Base-by-base conservation (phyloP, 1,140 invertebrate species). In the Phenacoccus solenopsis region DNA sequence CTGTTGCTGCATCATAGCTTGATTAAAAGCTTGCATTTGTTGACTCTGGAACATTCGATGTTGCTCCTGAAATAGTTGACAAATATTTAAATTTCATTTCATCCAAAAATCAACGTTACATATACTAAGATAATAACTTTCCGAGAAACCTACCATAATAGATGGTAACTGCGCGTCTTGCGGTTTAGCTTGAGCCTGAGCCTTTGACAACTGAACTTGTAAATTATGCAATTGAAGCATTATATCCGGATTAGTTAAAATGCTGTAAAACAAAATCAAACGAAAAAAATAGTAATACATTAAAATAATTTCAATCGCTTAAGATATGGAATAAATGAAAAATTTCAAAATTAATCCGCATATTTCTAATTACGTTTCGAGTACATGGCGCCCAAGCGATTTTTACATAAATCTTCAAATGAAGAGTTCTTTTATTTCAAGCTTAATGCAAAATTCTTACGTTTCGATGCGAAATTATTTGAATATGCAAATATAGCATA, bases 211-310 rank as follows among this genome's bases (percentile, higher is more conserved):
- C 32, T 75, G 80, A 74, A 85, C 83, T 76, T 87, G 86, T 9
- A 87, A 77, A 69, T 82, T 86, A 73, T 87, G 87, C 5, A 90
- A 78, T 72, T 90, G 88, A 27, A 86, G 81, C 70, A 91, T 76
- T 32, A 91, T 84, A 78, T 87, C 82, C 1, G 88, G 88, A 78
- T 91, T 90, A 68, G 84, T 85, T 70, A 91, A 78, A 73, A 91
- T 76, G 72, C 80, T 83, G 70, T n/a, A 75, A 30, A 69, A 25
- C 9, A 64, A 24, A 24, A 64, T 22, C 25, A 24, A 24, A 20
- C 59, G 59, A 25, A 5, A 64, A 64, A 4, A 64, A 25, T 27
- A 49, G n/a, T n/a, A n/a, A n/a, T n/a, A n/a, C n/a, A n/a, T n/a
- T n/a, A n/a, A n/a, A n/a, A n/a, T n/a, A n/a, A n/a, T n/a, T n/a